Evolutionary conservation across 2,888 invertebrate genomes (phyloP), one percentile per base, ranked within the genome.

Genomic region (Eurytoma adleriae): DNA sequence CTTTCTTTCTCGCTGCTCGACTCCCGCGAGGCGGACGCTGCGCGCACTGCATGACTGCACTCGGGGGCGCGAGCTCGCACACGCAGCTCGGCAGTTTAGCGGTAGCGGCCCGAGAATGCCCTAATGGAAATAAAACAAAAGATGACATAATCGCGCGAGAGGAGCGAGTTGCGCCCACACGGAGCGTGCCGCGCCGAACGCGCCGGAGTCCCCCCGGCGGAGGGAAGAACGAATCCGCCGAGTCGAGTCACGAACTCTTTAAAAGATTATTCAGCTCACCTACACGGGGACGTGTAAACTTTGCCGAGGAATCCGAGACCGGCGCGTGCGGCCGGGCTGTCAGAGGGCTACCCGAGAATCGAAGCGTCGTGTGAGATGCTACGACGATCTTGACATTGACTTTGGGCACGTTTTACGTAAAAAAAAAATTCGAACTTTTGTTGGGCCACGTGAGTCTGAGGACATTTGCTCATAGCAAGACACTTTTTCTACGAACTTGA

Each of bases 181-280:
- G n/a, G 13, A 40, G 24, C 50, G 40, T 48, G 27, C 20, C 40
- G 40, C 10, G 7, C 7, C 40, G 40, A 40, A 40, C 10, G 10
- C 7, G 40, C 40, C 10, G 40, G 40, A 40, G 24, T 24, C 24
- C 24, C 24, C 24, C 24, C 24, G 24, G 48, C 52, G 62, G 24
- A 64, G 40, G 7, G 13, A 12, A 59, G 74, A 75, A 59, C 66
- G 27, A 61, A 61, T 75, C 52, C 16, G 50, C 52, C 54, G 54
- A 68, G 76, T 56, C 69, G 61, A 69, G 76, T 76, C 76, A 76
- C 76, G 76, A 76, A 76, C 69, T 76, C 76, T 76, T 67, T 75
- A 75, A 75, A 68, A 75, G 61, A 76, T 76, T 69, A 69, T 76
- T 76, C 76, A 62, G 40, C 30, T 62, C 69, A 24, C 52, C 54